Base-by-base conservation (phyloP, 2,113 vertebrate genomes). In the Phoenicopterus ruber region DNA sequence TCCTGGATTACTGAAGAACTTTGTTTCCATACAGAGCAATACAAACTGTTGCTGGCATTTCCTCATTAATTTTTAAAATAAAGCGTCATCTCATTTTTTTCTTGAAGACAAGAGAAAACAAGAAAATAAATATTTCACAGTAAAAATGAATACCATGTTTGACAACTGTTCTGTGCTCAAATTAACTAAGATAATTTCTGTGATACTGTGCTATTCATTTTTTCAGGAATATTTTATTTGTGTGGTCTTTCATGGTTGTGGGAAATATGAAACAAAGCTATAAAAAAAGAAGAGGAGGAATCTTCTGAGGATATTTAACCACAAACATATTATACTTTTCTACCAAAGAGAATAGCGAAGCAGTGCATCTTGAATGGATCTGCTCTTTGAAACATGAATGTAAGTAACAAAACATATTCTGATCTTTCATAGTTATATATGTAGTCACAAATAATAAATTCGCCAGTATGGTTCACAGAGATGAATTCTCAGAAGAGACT, bases 141-240 rank as follows among this genome's bases (percentile, higher is more conserved):
- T 87, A 90, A 97, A 96, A 72, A 77, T 91, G 6, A 57, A 95
- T 89, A 63, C 25, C 16, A 17, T 38, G 59, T 95, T 96, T 96
- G 80, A 86, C 92, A 95, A 86, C 46, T 86, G 44, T 87, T 96
- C 92, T 78, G 67, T 80, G 55, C 57, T 96, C 66, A 86, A 31
- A 88, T 83, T 88, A 96, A 94, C 79, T 44, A 73, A 82, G 78
- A 50, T 96, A 79, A 95, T 94, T 91, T 97, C 91, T 97, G 31
- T 91, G 85, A 97, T 94, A 94, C 13, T 67, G 44, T 84, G 46
- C 19, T 82, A 61, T 69, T 62, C 63, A 67, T 89, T 96, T 97
- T 91, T 90, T 85, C 47, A 94, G 47, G 26, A 95, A 52, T 92
- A 72, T 83, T 97, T 97, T 82, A 90, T 91, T 95, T 95, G 70